phyloP scores from a whole-genome alignment of 2,888 invertebrate species.

The Ophraella communa region DNA sequence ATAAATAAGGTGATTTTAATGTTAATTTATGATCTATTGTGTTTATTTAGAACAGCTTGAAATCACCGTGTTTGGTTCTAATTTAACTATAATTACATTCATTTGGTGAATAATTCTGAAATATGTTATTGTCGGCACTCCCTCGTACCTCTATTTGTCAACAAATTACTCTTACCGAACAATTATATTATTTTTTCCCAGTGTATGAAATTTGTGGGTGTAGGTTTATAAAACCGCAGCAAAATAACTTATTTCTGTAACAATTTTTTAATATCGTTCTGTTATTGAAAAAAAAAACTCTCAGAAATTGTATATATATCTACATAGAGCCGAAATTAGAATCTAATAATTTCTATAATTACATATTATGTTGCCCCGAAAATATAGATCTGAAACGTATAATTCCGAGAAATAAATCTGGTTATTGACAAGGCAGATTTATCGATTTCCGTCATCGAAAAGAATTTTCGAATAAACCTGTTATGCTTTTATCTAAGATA shows the following conservation, averaged over 20 bases:
- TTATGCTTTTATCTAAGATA: conserved; percentile 16
- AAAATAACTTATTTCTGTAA: neutral
- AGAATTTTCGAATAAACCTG: conserved; percentile 29
- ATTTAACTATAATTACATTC: conserved; percentile 27
- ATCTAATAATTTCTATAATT: conserved; percentile 39
- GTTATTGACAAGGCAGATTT: conserved; percentile 38
- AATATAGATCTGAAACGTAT: conserved; percentile 37
- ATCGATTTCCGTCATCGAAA: conserved; percentile 34
- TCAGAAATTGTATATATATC: neutral
- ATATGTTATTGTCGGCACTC: conserved; percentile 23
- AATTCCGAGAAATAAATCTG: conserved; percentile 38
- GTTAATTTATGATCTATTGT: conserved; percentile 55
- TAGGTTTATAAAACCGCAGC: neutral
- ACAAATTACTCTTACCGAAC: neutral
- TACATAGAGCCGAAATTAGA: conserved; percentile 21
- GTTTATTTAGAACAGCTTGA: conserved; percentile 52
- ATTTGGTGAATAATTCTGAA: conserved; percentile 26
- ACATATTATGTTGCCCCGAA: conserved; percentile 36
- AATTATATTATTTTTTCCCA: neutral
- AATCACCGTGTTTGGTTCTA: conserved; percentile 42
- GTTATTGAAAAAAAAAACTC: neutral
- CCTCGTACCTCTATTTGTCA: neutral
- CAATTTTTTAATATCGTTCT: neutral
- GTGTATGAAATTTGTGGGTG: neutral
- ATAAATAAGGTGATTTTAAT: conserved; percentile 50